Conservation (phyloP, 2,888 invertebrate species). For the Zygogramma bicolorata region DNA sequence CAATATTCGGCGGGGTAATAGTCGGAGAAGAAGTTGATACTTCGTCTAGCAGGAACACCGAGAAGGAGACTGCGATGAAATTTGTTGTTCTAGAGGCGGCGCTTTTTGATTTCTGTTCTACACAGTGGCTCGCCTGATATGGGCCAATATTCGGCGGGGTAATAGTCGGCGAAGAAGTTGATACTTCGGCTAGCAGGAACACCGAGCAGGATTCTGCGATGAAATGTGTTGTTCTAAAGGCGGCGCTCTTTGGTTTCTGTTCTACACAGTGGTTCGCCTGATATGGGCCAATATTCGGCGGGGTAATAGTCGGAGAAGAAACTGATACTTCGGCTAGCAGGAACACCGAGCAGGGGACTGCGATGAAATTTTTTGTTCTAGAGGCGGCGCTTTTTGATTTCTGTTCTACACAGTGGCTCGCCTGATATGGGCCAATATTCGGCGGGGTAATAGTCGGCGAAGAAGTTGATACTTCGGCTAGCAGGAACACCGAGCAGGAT, state of each 20-base stretch:
- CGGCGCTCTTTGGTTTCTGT: not conserved
- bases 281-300: too few relatives aligned
- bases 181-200: not conserved
- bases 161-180: constrained; percentile 46
- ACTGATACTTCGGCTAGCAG: not conserved
- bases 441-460: too few relatives aligned
- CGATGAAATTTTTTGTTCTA: not conserved
- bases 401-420: not conserved
- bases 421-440: too few relatives aligned
- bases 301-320: constrained; percentile 51
- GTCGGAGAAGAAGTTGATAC: constrained; percentile 29
- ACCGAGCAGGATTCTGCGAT: not conserved
- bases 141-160: too few relatives aligned
- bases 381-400: not conserved
- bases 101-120: not conserved
- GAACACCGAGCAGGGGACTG: not conserved
- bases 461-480: too few relatives aligned
- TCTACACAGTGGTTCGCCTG: too few relatives aligned
- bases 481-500: too few relatives aligned
- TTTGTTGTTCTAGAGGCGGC: too few relatives aligned
- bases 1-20: constrained; percentile 56
- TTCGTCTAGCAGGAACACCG: not conserved
- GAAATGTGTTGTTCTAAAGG: not conserved
- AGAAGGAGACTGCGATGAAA: not conserved
- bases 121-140: too few relatives aligned